Evolutionary conservation across 2,888 invertebrate species (phyloP).

Genomic region (Patella ulyssiponensis): DNA sequence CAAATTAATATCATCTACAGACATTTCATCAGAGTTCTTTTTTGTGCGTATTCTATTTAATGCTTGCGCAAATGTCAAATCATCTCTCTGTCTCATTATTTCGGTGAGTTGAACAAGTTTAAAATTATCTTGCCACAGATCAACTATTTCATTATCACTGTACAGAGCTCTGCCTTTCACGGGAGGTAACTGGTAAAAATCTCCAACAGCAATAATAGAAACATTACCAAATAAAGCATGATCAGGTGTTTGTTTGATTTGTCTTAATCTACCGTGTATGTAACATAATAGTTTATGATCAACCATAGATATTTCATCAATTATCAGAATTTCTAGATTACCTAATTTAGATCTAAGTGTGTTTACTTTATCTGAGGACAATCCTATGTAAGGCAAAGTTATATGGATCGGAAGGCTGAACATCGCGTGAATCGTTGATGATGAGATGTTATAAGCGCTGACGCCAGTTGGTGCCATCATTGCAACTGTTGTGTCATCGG

Average conservation of each 20-base stretch:
- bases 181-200: slow-evolving; percentile 31
- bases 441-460: slow-evolving; percentile 18
- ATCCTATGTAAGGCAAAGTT: not conserved
- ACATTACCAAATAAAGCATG: slow-evolving; percentile 17
- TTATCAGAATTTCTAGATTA: slow-evolving; percentile 23
- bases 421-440: not conserved
- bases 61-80: slow-evolving; percentile 23
- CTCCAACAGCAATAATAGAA: not conserved
- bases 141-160: not conserved
- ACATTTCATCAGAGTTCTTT: slow-evolving; percentile 17
- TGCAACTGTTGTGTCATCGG: slow-evolving; percentile 18
- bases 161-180: slow-evolving; percentile 21
- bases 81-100: slow-evolving; percentile 32
- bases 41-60: slow-evolving; percentile 28
- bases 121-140: slow-evolving; percentile 34
- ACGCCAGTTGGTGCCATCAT: not conserved
- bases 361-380: not conserved
- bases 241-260: slow-evolving; percentile 21
- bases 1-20: slow-evolving; percentile 7
- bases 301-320: slow-evolving; percentile 29
- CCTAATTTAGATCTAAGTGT: slow-evolving; percentile 14
- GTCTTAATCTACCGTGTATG: slow-evolving; percentile 23
- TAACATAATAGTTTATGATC: slow-evolving; percentile 14
- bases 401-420: not conserved
- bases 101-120: slow-evolving; percentile 26